phyloP scores from a whole-genome alignment of 2,888 invertebrate species.

The Apotomis capreana region DNA sequence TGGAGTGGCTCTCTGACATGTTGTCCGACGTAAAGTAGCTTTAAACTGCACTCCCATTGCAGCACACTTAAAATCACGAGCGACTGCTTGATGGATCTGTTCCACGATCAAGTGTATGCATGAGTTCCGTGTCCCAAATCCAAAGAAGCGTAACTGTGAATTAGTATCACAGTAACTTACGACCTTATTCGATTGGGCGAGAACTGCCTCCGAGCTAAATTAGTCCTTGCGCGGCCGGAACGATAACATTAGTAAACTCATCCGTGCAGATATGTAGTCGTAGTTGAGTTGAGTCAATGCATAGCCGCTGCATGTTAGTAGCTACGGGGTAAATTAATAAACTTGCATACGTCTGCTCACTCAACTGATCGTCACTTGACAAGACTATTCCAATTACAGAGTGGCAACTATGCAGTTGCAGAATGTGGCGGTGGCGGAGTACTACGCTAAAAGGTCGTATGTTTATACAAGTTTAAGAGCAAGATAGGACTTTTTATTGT shows the following conservation, averaged over 20 bases:
- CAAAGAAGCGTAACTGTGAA: neutral
- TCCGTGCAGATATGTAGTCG: conserved; percentile 20
- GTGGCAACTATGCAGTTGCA: conserved; percentile 27
- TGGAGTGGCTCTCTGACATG: conserved; percentile 32
- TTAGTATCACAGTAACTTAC: neutral
- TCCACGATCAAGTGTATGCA: conserved; percentile 33
- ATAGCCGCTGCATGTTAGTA: conserved; percentile 23
- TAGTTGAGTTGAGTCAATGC: conserved; percentile 29
- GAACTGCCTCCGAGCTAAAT: conserved; percentile 32
- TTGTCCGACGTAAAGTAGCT: conserved; percentile 31
- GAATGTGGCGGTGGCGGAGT: conserved; percentile 13
- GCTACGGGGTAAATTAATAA: conserved; percentile 38
- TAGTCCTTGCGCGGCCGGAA: conserved; percentile 38
- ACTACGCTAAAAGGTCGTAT: too few species aligned
- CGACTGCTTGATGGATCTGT: conserved; percentile 35
- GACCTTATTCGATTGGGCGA: neutral
- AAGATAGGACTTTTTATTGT: too few species aligned
- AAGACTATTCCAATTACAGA: conserved; percentile 41
- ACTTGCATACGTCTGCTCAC: conserved; percentile 38
- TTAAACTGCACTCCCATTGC: conserved; percentile 39
- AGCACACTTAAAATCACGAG: conserved; percentile 39
- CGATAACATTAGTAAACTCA: conserved; percentile 34
- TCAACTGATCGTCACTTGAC: conserved; percentile 41
- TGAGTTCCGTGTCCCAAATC: neutral
- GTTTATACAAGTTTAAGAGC: too few species aligned